Percentiles rank a stretch among this genome's conserved stretches.
phyloP scores from a whole-genome alignment of 2,113 vertebrate genomes.

The Glaucomys volans region DNA sequence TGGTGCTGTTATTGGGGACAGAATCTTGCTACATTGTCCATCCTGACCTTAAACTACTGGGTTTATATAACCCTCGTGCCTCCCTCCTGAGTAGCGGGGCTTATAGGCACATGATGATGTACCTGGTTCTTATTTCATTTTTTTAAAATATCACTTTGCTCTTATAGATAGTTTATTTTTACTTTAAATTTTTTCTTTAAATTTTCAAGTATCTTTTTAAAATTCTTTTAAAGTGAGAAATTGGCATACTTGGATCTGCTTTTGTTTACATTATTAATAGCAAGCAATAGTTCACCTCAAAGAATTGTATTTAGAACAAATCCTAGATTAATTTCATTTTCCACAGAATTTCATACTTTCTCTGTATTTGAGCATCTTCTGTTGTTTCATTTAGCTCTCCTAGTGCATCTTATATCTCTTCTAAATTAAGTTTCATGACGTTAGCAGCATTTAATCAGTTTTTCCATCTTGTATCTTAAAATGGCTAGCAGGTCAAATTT shows the following conservation, averaged over 20 bases:
- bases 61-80: neutral
- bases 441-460: conserved; percentile 27
- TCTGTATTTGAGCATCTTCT: conserved; percentile 5
- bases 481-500: neutral
- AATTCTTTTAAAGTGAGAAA: conserved; percentile 19
- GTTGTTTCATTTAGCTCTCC: neutral
- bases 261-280: conserved; percentile 20
- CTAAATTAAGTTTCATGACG: conserved; percentile 46
- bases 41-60: neutral
- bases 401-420: neutral
- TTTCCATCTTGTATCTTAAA: neutral
- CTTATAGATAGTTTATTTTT: neutral
- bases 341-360: conserved; percentile 25
- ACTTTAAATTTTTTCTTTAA: conserved; percentile 43
- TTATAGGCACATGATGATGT: too few relatives aligned
- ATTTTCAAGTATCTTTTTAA: neutral
- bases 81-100: neutral
- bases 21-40: neutral
- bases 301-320: neutral
- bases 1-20: neutral
- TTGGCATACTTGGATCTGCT: neutral
- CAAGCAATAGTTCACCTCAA: neutral
- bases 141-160: neutral
- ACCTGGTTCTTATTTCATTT: neutral
- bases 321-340: conserved; percentile 37